Conservation (phyloP, 2,888 invertebrate genomes). For the Odontothrips loti region DNA sequence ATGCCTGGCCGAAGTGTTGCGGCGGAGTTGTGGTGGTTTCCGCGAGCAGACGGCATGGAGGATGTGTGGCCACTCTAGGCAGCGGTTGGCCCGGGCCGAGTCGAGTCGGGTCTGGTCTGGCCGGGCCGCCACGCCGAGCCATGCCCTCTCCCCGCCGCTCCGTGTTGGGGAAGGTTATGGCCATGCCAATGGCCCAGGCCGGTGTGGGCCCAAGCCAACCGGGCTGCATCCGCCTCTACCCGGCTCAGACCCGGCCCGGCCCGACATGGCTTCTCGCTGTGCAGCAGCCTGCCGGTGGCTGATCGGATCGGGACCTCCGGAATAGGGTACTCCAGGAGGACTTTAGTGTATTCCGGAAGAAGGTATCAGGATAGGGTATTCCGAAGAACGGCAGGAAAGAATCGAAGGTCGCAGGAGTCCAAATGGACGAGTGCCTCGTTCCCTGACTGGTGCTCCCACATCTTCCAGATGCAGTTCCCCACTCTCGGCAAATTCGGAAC, state of each 20-base stretch:
- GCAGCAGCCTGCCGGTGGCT: too few species aligned
- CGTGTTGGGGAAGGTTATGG: conserved; percentile 24
- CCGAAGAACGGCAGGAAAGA: too few species aligned
- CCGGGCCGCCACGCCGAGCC: not conserved
- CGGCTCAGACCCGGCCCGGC: not conserved
- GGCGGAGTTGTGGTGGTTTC: not conserved
- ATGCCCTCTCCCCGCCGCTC: not conserved
- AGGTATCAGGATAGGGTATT: too few species aligned
- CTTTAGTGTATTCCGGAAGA: too few species aligned
- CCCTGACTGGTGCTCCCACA: too few species aligned
- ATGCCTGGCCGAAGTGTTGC: not conserved
- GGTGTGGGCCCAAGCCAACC: not conserved
- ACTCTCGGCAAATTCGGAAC: too few species aligned
- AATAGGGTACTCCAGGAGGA: too few species aligned
- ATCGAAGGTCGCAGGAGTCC: too few species aligned
- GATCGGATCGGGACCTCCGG: too few species aligned
- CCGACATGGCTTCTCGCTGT: not conserved
- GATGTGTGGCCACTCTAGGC: too few species aligned
- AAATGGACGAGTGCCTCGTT: too few species aligned
- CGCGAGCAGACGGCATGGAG: not conserved
- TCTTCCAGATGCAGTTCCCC: too few species aligned
- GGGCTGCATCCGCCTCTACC: not conserved
- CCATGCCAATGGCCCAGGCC: not conserved
- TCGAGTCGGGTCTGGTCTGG: not conserved
- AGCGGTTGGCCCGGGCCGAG: not conserved